These are phyloP conservation scores for Pollicipes pollicipes DNA, from an alignment of 1,140 invertebrate species.

Conservation along the genomic window DNA sequence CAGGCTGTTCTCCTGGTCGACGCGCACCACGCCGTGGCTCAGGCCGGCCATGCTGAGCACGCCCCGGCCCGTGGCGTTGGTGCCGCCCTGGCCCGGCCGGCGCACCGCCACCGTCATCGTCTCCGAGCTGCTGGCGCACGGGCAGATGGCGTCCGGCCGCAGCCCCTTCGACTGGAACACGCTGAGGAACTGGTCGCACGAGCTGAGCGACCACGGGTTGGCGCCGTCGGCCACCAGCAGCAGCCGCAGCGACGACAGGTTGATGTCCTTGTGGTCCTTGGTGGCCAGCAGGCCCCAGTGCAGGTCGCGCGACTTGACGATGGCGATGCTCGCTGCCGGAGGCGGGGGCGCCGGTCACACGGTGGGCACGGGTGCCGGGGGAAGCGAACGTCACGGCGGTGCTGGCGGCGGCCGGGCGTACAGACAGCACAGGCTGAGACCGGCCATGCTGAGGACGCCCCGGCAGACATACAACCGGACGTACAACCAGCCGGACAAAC, in stretches of 20 bases:
- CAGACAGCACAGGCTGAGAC: too few species aligned
- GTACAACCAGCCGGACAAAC: neutral
- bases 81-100: conserved; percentile 63
- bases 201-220: conserved; percentile 97
- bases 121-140: conserved; percentile 90
- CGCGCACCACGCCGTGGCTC: conserved; percentile 89
- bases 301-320: conserved; percentile 96
- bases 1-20: conserved; percentile 95
- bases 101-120: conserved; percentile 87
- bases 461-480: too few species aligned
- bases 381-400: too few species aligned
- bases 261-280: conserved; percentile 94
- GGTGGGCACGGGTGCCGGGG: too few species aligned
- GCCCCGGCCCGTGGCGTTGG: conserved; percentile 78
- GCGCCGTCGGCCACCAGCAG: conserved; percentile 92
- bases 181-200: conserved; percentile 95
- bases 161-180: conserved; percentile 75
- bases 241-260: conserved; percentile 70
- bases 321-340: conserved; percentile 67
- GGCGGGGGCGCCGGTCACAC: too few species aligned
- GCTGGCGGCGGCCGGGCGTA: too few species aligned
- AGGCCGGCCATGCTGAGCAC: conserved; percentile 97
- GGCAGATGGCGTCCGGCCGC: conserved; percentile 88
- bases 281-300: conserved; percentile 96
- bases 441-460: too few species aligned